A percentile compares a stretch with the other conserved stretches of the same genome.
Conservation (phyloP, 2,113 vertebrate species). For the Hyperoodon ampullatus region DNA sequence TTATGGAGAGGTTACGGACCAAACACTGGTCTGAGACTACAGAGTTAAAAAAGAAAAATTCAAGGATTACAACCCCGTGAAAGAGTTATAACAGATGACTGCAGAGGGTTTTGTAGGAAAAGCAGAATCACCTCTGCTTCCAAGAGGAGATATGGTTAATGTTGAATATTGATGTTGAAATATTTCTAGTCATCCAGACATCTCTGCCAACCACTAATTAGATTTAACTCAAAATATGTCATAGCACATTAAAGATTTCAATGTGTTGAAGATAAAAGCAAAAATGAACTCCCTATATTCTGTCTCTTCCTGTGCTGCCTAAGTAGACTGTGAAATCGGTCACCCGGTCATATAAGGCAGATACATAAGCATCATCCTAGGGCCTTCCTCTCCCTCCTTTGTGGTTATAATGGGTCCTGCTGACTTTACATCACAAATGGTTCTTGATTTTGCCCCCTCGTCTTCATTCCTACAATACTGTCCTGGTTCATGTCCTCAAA, state of each 20-base stretch:
- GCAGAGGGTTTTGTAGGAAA: not conserved
- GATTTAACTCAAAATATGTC: not conserved
- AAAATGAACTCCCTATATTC: not conserved
- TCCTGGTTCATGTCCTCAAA: not conserved
- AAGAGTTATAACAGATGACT: not conserved
- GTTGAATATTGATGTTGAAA: not conserved
- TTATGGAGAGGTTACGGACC: not conserved
- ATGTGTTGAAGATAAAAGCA: not conserved
- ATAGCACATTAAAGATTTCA: not conserved
- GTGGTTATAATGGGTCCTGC: not conserved
- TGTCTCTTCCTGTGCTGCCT: not conserved
- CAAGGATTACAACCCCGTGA: not conserved
- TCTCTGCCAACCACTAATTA: not conserved
- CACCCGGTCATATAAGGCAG: not conserved
- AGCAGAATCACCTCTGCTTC: not conserved
- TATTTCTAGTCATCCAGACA: not conserved
- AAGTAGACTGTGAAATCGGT: not conserved
- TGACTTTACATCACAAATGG: not conserved
- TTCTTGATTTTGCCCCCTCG: not conserved
- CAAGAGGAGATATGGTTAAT: not conserved
- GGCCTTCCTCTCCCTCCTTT: not conserved
- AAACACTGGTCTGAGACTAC: not conserved
- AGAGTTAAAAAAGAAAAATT: not conserved
- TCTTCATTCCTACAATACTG: not conserved
- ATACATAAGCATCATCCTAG: not conserved